Percentiles rank a stretch among this genome's conserved stretches.
phyloP scores from a whole-genome alignment of 2,888 invertebrate species.

The Amphiduros pacificus region DNA sequence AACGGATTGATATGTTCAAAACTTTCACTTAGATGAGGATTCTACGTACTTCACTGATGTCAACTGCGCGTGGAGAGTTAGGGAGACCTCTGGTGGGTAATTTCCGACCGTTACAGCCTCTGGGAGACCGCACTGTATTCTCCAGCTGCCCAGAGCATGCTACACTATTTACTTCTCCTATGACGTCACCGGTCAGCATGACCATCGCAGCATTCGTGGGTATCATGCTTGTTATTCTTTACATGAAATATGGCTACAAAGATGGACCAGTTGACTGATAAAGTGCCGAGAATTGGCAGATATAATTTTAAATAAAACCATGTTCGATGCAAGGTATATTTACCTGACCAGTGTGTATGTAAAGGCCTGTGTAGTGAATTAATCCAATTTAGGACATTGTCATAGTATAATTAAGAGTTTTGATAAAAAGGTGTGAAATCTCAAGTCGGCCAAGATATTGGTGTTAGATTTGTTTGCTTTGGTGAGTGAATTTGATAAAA shows the following conservation, averaged over 20 bases:
- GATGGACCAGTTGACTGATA: too few relatives aligned
- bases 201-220: slow-evolving; percentile 14
- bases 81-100: slow-evolving; percentile 27
- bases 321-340: too few relatives aligned
- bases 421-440: too few relatives aligned
- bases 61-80: neutral
- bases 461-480: too few relatives aligned
- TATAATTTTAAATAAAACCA: too few relatives aligned
- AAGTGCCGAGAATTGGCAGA: too few relatives aligned
- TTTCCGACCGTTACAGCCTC: slow-evolving; percentile 37
- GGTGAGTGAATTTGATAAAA: too few relatives aligned
- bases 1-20: neutral
- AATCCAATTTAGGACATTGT: too few relatives aligned
- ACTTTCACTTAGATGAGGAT: slow-evolving; percentile 8
- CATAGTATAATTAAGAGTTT: too few relatives aligned
- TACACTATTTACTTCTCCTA: slow-evolving; percentile 9
- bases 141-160: slow-evolving; percentile 25
- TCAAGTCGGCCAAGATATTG: too few relatives aligned
- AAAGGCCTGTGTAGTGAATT: too few relatives aligned
- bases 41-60: slow-evolving; percentile 1
- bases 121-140: slow-evolving; percentile 33
- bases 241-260: slow-evolving; percentile 10
- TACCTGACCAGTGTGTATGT: too few relatives aligned
- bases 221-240: slow-evolving; percentile 5
- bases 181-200: slow-evolving; percentile 11